A percentile compares a stretch with the other conserved stretches of the same genome.
phyloP scores from a whole-genome alignment of 2,797 vertebrate genomes.

The Aeoliscus strigatus region DNA sequence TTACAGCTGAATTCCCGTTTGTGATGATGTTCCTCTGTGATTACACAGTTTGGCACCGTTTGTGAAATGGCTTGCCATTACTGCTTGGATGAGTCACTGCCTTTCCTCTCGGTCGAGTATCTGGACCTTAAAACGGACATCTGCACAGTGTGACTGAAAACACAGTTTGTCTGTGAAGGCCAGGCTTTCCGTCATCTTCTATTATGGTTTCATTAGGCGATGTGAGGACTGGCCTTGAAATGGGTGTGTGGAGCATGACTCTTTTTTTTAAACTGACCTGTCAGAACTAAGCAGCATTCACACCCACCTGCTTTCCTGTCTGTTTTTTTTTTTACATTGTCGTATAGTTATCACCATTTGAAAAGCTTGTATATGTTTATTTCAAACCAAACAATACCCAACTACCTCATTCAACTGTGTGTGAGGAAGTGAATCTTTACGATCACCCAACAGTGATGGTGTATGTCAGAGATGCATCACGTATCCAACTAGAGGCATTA shows the following conservation, averaged over 20 bases:
- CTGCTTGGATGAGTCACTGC: slow-evolving; percentile 1
- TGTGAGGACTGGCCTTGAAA: slow-evolving; percentile 20
- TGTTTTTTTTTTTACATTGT: too few relatives aligned
- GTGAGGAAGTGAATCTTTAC: too few relatives aligned
- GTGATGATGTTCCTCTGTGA: slow-evolving; percentile 37
- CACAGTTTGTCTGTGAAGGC: slow-evolving; percentile 31
- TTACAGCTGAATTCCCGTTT: slow-evolving; percentile 37
- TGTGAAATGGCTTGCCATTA: slow-evolving; percentile 9
- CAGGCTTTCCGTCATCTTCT: slow-evolving; percentile 45
- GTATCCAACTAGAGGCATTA: too few relatives aligned
- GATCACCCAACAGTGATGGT: too few relatives aligned
- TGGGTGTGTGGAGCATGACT: slow-evolving; percentile 28
- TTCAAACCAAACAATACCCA: too few relatives aligned
- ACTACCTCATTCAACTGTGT: too few relatives aligned
- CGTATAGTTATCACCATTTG: too few relatives aligned
- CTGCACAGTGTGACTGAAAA: slow-evolving; percentile 7
- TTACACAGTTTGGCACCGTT: slow-evolving; percentile 31
- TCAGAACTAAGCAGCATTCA: slow-evolving; percentile 28
- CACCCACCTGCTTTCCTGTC: slow-evolving; percentile 30
- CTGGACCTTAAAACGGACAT: neutral
- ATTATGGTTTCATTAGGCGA: slow-evolving; percentile 57
- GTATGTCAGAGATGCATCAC: too few relatives aligned
- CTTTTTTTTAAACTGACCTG: slow-evolving; percentile 42
- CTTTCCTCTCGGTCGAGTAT: slow-evolving; percentile 9
- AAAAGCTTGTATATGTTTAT: too few relatives aligned